Evolutionary conservation across 2,113 vertebrate species (phyloP).

Genomic region (Cheirogaleus medius): DNA sequence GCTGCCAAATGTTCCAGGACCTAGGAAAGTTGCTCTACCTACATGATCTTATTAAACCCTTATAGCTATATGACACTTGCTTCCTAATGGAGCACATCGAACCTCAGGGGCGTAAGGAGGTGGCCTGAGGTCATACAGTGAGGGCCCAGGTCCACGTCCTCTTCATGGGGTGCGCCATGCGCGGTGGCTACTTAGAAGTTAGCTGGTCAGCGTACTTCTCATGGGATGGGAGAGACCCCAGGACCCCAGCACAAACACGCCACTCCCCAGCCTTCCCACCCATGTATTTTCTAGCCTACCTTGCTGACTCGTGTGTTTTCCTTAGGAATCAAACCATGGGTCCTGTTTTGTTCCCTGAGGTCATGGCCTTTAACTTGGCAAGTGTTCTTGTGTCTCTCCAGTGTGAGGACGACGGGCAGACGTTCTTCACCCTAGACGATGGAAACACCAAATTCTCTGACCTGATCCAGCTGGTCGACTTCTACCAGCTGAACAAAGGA

Average conservation of each 20-base stretch:
- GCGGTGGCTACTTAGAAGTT: accelerated
- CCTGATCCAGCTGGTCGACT: constrained; percentile 99
- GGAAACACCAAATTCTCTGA: constrained; percentile 98
- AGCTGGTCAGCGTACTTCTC: not conserved
- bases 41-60: accelerated
- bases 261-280: accelerated
- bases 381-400: constrained; percentile 76
- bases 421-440: constrained; percentile 98
- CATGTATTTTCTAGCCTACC: not conserved
- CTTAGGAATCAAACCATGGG: not conserved
- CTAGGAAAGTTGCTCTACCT: not conserved
- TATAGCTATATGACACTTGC: not conserved
- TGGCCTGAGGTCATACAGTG: not conserved
- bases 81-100: not conserved
- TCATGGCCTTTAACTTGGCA: not conserved
- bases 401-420: constrained; percentile 97
- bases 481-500: constrained; percentile 99
- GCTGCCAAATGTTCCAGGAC: too few relatives aligned
- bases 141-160: not conserved
- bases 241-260: not conserved
- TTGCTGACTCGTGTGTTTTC: accelerated
- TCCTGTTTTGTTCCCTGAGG: too few relatives aligned
- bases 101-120: accelerated
- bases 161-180: accelerated
- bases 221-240: not conserved